Evolutionary conservation across 2,888 invertebrate genomes (phyloP).

Genomic region (Polyommatus iphigenia): DNA sequence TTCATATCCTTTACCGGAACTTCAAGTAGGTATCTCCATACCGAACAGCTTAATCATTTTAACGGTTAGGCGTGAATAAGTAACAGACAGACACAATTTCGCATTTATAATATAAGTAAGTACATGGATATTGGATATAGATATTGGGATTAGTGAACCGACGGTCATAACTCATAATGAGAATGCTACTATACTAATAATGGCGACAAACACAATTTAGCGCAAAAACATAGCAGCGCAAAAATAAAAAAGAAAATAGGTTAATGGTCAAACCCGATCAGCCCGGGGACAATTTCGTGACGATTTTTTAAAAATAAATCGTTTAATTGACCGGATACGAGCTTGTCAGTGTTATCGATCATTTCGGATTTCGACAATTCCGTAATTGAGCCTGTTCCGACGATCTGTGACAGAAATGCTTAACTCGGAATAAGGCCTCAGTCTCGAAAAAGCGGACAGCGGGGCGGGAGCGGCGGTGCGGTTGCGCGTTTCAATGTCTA

Average conservation of each 20-base stretch:
- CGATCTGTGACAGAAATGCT: neutral
- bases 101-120: too few species aligned
- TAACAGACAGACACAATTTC: too few species aligned
- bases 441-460: too few species aligned
- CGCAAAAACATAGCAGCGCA: neutral
- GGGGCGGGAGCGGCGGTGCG: too few species aligned
- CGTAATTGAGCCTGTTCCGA: neutral
- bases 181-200: neutral
- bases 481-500: too few species aligned
- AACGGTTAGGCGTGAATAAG: too few species aligned
- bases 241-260: neutral
- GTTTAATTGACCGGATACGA: slow-evolving; percentile 10
- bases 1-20: too few species aligned
- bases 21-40: too few species aligned
- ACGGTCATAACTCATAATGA: neutral
- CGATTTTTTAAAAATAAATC: slow-evolving; percentile 1
- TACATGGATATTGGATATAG: too few species aligned
- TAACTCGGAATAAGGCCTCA: neutral
- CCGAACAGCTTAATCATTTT: too few species aligned
- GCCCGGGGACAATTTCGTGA: neutral
- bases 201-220: neutral
- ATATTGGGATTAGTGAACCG: too few species aligned
- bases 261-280: neutral
- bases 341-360: slow-evolving; percentile 3
- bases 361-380: neutral